These are phyloP conservation scores for Tauraco hartlaubi DNA, from an alignment of 2,797 vertebrate species.

Conservation along the genomic window DNA sequence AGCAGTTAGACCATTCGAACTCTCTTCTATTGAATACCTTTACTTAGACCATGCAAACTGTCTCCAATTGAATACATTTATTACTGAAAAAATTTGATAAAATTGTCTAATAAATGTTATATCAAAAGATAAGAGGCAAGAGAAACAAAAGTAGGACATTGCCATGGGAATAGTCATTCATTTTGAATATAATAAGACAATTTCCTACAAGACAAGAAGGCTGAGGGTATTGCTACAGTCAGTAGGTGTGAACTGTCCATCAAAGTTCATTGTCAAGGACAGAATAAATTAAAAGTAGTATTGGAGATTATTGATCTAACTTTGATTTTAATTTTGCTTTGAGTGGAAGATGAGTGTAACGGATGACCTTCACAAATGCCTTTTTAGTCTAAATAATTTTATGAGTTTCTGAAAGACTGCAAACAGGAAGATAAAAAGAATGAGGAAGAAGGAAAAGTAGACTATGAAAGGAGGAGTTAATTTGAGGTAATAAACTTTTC, in stretches of 20 bases:
- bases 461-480: neutral
- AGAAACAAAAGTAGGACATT: neutral
- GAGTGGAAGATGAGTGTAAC: neutral
- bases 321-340: neutral
- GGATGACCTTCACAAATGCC: neutral
- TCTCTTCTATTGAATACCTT: neutral
- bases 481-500: neutral
- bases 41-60: conserved; percentile 2
- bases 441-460: neutral
- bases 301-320: neutral
- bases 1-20: conserved; percentile 7
- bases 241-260: neutral
- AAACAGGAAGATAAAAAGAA: neutral
- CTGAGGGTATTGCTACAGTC: neutral
- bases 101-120: neutral
- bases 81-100: conserved; percentile 15
- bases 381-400: neutral
- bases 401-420: neutral
- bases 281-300: neutral
- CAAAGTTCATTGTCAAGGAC: neutral
- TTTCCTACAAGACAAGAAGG: neutral
- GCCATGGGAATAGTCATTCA: neutral
- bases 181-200: neutral
- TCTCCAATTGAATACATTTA: neutral
- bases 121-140: neutral